Evolutionary conservation across 2,113 vertebrate genomes (phyloP).

Genomic region (Tachysurus fulvidraco): DNA sequence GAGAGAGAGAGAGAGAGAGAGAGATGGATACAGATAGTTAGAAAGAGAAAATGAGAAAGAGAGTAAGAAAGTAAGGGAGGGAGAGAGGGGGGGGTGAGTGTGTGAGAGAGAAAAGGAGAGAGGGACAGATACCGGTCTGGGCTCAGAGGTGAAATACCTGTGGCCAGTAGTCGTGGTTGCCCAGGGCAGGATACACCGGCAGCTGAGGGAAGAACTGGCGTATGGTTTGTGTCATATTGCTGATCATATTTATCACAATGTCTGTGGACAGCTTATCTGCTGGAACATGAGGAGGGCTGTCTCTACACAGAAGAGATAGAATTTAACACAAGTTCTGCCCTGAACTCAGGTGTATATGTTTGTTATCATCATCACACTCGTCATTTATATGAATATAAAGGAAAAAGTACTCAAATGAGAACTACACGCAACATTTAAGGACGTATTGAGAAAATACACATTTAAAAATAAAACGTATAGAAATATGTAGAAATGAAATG

Average conservation of each 20-base stretch:
- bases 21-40: too few species aligned
- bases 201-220: constrained; percentile 80
- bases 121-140: not conserved
- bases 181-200: constrained; percentile 87
- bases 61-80: too few species aligned
- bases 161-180: constrained; percentile 98
- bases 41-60: too few species aligned
- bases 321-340: not conserved
- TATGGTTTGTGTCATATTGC: constrained; percentile 86
- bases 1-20: too few species aligned
- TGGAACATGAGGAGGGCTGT: constrained; percentile 93
- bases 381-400: too few species aligned
- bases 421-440: not conserved
- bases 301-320: constrained; percentile 68
- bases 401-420: too few species aligned
- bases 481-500: not conserved
- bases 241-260: constrained; percentile 83
- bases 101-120: not conserved
- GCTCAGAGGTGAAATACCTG: constrained; percentile 75
- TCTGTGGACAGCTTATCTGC: constrained; percentile 83
- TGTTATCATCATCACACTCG: not conserved
- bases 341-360: not conserved
- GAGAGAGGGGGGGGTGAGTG: too few species aligned
- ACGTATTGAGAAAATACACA: not conserved
- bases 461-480: not conserved